Conservation (phyloP, 2,113 vertebrate species). For the Heliornis fulica region DNA sequence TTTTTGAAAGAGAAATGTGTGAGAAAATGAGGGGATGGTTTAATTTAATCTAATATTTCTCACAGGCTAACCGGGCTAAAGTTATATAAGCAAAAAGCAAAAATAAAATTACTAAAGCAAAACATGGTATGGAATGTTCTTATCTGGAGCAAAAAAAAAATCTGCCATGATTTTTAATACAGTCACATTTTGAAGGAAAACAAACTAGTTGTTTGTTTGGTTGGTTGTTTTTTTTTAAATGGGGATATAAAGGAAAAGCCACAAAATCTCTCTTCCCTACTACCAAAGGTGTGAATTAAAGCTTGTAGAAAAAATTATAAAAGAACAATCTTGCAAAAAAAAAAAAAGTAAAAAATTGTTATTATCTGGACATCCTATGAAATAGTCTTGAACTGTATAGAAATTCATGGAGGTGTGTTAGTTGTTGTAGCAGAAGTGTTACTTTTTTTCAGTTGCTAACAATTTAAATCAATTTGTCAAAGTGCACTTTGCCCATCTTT, state of each 20-base stretch:
- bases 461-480: neutral
- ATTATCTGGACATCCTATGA: neutral
- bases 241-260: neutral
- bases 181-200: neutral
- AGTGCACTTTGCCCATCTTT: neutral
- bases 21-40: neutral
- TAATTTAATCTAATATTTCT: neutral
- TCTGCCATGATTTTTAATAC: neutral
- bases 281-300: neutral
- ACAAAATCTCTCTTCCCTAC: neutral
- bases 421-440: neutral
- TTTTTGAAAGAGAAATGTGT: neutral
- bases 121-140: neutral
- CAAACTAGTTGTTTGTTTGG: no score
- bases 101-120: neutral
- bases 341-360: neutral
- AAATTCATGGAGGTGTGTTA: neutral
- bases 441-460: neutral
- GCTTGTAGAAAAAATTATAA: neutral
- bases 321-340: neutral
- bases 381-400: neutral
- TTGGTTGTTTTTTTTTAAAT: neutral
- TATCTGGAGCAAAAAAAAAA: neutral
- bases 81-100: neutral
- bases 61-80: neutral